phyloP scores from a whole-genome alignment of 2,113 vertebrate species.

The Mungos mungo region DNA sequence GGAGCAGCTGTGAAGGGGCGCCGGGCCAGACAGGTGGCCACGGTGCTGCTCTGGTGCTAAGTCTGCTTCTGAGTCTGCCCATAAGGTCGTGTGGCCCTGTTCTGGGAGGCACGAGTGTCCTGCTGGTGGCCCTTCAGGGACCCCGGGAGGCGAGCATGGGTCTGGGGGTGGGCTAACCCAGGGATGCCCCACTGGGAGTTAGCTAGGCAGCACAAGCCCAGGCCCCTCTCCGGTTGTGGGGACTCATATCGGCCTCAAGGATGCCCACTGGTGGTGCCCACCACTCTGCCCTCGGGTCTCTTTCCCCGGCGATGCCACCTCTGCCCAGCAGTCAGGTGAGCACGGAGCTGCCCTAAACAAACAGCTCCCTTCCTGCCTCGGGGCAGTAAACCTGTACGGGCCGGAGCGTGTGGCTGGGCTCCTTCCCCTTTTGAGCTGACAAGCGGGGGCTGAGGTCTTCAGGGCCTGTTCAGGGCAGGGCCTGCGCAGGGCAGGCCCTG shows the following conservation, averaged over 20 bases:
- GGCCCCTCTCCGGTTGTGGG: not conserved
- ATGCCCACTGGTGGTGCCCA: not conserved
- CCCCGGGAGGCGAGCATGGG: rapidly evolving
- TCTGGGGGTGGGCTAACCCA: not conserved
- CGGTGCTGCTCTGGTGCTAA: rapidly evolving
- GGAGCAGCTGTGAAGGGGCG: not conserved
- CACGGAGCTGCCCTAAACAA: not conserved
- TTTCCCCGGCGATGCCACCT: constrained; percentile 51
- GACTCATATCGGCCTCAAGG: not conserved
- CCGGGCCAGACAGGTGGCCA: not conserved
- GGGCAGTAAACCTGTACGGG: not conserved
- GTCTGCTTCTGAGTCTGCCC: not conserved
- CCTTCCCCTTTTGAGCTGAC: constrained; percentile 17
- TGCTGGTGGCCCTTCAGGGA: rapidly evolving
- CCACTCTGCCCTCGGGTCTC: not conserved
- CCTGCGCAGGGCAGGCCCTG: no score
- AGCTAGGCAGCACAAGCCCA: not conserved
- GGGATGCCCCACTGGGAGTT: not conserved
- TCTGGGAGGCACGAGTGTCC: not conserved
- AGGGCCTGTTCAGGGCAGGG: no score
- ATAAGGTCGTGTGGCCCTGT: rapidly evolving
- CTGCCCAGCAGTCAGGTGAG: constrained; percentile 26
- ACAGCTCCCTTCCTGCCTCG: not conserved
- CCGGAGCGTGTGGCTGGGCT: not conserved
- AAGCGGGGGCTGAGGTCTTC: not conserved